A percentile compares a stretch with the other conserved stretches of the same genome.
These are phyloP conservation scores for Threskiornis aethiopicus DNA, from an alignment of 2,797 vertebrate species.

Conservation along the genomic window DNA sequence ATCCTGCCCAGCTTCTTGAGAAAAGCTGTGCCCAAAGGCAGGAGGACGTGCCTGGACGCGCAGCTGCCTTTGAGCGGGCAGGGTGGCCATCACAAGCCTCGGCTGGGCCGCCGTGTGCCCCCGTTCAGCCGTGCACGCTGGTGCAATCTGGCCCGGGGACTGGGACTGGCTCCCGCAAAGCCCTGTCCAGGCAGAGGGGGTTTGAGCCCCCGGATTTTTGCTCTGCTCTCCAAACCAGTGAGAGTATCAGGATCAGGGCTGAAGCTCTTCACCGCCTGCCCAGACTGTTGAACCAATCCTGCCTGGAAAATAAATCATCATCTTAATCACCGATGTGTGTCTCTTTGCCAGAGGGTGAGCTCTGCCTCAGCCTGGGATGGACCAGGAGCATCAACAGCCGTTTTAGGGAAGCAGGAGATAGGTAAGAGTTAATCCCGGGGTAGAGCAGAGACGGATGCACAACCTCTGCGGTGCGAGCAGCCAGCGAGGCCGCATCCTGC, in stretches of 20 bases:
- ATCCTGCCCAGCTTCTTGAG: not conserved
- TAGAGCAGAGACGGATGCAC: not conserved
- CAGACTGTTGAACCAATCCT: not conserved
- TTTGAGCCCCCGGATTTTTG: not conserved
- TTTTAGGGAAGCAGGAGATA: not conserved
- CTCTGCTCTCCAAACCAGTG: not conserved
- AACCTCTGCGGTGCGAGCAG: not conserved
- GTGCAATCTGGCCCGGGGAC: not conserved
- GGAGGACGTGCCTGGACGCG: not conserved
- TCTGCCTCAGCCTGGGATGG: not conserved
- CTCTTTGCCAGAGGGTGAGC: not conserved
- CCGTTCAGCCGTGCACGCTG: not conserved
- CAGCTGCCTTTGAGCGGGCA: not conserved
- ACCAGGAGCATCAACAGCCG: not conserved
- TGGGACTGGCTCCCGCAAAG: rapidly evolving
- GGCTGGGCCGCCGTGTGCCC: rapidly evolving
- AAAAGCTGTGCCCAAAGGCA: not conserved
- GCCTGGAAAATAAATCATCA: not conserved
- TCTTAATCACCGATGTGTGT: rapidly evolving
- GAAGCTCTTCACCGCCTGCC: not conserved
- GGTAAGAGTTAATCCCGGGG: not conserved
- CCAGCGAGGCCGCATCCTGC: rapidly evolving
- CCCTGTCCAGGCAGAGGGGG: not conserved
- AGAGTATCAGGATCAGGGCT: not conserved
- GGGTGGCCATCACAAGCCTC: not conserved